phyloP scores from a whole-genome alignment of 2,888 invertebrate genomes.

The Athalia circularis region DNA sequence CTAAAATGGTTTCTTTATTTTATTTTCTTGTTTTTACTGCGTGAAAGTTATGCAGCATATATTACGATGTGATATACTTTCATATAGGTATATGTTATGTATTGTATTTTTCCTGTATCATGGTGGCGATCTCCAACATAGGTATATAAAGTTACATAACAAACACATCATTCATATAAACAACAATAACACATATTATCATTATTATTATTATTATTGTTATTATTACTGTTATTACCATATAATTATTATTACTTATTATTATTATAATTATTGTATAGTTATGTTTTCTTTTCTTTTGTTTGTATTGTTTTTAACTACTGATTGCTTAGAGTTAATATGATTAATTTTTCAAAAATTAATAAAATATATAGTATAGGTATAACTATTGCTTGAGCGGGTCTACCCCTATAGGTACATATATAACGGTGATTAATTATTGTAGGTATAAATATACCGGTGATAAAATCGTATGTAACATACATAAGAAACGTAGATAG shows the following conservation, averaged over 20 bases:
- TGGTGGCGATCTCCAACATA: slow-evolving; percentile 11
- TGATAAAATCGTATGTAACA: too few relatives aligned
- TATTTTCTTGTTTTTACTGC: too few relatives aligned
- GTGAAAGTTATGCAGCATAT: not conserved
- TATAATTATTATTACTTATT: slow-evolving; percentile 23
- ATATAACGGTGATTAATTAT: slow-evolving; percentile 3
- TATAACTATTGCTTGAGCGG: slow-evolving; percentile 65
- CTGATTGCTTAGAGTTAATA: slow-evolving; percentile 25
- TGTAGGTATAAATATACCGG: too few relatives aligned
- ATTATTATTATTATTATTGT: not conserved
- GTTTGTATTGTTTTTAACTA: slow-evolving; percentile 21
- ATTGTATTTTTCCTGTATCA: slow-evolving; percentile 15
- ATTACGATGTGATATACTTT: not conserved
- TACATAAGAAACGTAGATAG: too few relatives aligned
- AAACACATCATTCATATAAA: slow-evolving; percentile 37
- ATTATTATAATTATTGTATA: slow-evolving; percentile 4
- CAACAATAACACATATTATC: slow-evolving; percentile 34
- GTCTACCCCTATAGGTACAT: slow-evolving; percentile 59
- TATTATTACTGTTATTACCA: slow-evolving; percentile 1
- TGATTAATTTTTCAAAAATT: slow-evolving; percentile 37
- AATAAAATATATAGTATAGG: slow-evolving; percentile 31
- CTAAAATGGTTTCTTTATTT: too few relatives aligned
- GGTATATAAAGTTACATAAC: slow-evolving; percentile 35
- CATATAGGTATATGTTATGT: not conserved
- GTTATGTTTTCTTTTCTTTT: not conserved